These are phyloP conservation scores for Lucilia cuprina DNA, from an alignment of 1,140 invertebrate species.

Conservation along the genomic window DNA sequence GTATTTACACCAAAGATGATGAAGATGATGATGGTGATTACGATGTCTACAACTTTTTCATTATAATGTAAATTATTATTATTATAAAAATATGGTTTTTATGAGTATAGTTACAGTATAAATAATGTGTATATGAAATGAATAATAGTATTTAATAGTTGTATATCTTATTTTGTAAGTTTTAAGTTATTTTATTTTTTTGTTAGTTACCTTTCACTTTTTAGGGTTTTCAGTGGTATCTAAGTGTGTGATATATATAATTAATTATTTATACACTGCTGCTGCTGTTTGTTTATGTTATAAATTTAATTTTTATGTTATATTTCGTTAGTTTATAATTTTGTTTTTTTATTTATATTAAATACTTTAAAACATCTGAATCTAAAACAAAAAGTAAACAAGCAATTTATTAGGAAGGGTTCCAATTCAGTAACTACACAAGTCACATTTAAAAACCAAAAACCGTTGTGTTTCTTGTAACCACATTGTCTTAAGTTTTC, in stretches of 20 bases:
- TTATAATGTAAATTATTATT: background rate
- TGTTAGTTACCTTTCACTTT: background rate
- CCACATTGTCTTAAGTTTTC: background rate
- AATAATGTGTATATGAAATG: background rate
- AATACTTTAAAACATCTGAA: background rate
- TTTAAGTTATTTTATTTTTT: background rate
- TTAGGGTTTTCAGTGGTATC: background rate
- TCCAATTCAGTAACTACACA: background rate
- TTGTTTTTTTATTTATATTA: background rate
- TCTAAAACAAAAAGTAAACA: background rate
- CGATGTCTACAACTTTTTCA: background rate
- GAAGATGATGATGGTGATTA: too few relatives aligned
- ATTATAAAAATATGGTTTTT: background rate
- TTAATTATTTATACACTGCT: background rate
- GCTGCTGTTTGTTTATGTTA: background rate
- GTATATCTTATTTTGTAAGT: background rate
- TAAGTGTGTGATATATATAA: background rate
- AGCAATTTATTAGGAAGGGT: background rate
- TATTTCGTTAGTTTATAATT: background rate
- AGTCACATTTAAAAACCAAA: background rate
- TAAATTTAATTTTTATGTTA: background rate
- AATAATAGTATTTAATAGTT: too few relatives aligned
- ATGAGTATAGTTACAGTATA: background rate
- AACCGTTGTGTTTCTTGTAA: background rate
- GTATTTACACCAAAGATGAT: background rate